These are phyloP conservation scores for Brachyrhaphis roseni DNA, from an alignment of 2,797 vertebrate species.

Conservation along the genomic window DNA sequence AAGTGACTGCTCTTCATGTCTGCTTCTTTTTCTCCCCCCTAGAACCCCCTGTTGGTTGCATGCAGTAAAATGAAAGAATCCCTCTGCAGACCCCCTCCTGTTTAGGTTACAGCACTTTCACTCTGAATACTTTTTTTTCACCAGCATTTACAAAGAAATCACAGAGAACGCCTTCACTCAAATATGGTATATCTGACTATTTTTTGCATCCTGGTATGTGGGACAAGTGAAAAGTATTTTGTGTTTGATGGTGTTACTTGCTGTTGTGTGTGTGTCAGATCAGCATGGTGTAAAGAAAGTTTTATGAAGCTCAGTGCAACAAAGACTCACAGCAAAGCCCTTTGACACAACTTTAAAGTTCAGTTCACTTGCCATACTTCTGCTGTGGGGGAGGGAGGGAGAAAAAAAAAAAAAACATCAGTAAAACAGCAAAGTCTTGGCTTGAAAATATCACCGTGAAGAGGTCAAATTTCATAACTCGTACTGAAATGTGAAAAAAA, in stretches of 20 bases:
- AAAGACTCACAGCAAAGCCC: conserved; percentile 46
- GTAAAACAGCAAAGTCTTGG: conserved; percentile 5
- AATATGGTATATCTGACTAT: conserved; percentile 28
- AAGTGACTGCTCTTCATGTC: conserved; percentile 31
- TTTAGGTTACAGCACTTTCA: conserved; percentile 52
- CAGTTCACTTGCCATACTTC: conserved; percentile 31
- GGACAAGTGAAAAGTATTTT: conserved; percentile 45
- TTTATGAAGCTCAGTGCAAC: conserved; percentile 43
- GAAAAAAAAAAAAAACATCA: conserved; percentile 16
- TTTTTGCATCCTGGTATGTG: conserved; percentile 43
- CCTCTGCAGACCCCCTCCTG: conserved; percentile 55
- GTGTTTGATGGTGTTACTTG: conserved; percentile 33
- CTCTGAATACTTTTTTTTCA: conserved; percentile 22
- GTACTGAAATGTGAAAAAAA: background rate
- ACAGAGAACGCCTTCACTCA: conserved; percentile 49
- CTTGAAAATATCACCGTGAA: conserved; percentile 14
- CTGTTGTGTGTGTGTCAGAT: conserved; percentile 29
- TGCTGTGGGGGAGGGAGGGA: background rate
- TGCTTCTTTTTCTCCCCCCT: conserved; percentile 17
- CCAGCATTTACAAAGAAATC: conserved; percentile 52
- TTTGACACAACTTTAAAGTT: conserved; percentile 55
- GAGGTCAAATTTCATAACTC: background rate
- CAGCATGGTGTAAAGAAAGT: conserved; percentile 44
- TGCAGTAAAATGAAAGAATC: conserved; percentile 27
- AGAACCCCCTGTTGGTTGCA: conserved; percentile 36